phyloP scores from a whole-genome alignment of 2,113 vertebrate genomes.

The Calyptomena viridis region DNA sequence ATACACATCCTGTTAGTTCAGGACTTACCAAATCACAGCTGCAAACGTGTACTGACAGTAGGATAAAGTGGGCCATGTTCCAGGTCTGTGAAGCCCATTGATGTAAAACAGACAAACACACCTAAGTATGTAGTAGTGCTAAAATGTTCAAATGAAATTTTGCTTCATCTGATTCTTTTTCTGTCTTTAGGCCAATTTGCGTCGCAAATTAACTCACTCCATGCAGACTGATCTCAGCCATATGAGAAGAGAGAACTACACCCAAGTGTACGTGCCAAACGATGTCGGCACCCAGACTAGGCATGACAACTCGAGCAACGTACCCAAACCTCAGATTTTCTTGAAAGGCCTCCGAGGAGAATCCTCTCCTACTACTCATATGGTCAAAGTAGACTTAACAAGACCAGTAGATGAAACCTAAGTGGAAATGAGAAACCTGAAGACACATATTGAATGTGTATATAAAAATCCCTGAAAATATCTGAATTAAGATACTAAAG shows the following conservation, averaged over 20 bases:
- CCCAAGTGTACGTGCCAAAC: slow-evolving; percentile 82
- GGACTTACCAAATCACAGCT: background rate
- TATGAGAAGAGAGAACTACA: slow-evolving; percentile 83
- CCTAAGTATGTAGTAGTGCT: background rate
- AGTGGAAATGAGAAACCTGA: background rate
- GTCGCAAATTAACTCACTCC: slow-evolving; percentile 79
- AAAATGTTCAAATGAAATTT: background rate
- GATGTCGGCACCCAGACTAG: slow-evolving; percentile 75
- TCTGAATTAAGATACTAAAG: background rate
- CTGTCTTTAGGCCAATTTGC: slow-evolving; percentile 83
- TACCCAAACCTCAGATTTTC: slow-evolving; percentile 83
- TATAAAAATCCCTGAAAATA: background rate
- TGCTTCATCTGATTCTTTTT: background rate
- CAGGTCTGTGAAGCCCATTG: background rate
- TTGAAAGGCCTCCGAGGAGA: slow-evolving; percentile 83
- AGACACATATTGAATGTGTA: background rate
- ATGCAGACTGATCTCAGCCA: slow-evolving; percentile 88
- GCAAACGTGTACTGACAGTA: rapidly evolving
- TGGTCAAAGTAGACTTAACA: slow-evolving; percentile 81
- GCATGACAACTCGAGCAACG: slow-evolving; percentile 67
- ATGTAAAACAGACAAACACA: background rate
- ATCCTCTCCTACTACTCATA: slow-evolving; percentile 6
- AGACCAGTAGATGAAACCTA: slow-evolving; percentile 81
- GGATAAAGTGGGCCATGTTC: background rate
- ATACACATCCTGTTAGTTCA: background rate